A percentile compares a stretch with the other conserved stretches of the same genome.
Conservation (phyloP, 1,140 invertebrate genomes). For the Drosophila subpulchrella region DNA sequence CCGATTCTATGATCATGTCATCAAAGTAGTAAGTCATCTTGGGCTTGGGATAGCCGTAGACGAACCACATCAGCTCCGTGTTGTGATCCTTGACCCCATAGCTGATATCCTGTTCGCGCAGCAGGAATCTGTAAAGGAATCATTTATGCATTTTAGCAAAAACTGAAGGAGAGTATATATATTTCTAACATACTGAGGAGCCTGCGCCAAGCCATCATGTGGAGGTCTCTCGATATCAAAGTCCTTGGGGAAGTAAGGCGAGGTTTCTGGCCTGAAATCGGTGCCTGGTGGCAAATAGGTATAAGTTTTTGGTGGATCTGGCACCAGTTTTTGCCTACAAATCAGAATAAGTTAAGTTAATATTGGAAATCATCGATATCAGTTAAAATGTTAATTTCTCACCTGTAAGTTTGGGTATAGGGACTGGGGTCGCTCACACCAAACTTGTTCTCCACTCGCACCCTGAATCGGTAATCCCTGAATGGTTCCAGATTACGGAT, state of each 20-base stretch:
- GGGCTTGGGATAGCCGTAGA: constrained; percentile 96
- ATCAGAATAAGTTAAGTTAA: background rate
- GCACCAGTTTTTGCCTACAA: constrained; percentile 89
- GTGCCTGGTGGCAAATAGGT: constrained; percentile 92
- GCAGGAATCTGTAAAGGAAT: constrained; percentile 87
- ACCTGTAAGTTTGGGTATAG: constrained; percentile 91
- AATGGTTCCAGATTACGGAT: constrained; percentile 93
- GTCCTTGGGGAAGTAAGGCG: constrained; percentile 95
- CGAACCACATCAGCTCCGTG: constrained; percentile 94
- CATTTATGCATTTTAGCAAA: background rate
- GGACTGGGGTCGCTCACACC: constrained; percentile 98
- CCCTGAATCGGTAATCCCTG: constrained; percentile 95
- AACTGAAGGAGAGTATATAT: too few species aligned
- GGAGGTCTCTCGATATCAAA: constrained; percentile 95
- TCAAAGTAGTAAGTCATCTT: constrained; percentile 95
- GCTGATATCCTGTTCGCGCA: constrained; percentile 93
- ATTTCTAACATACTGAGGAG: constrained; percentile 85
- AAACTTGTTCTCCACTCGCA: constrained; percentile 97
- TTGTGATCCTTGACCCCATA: constrained; percentile 96
- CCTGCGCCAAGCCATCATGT: constrained; percentile 92
- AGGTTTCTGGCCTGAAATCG: constrained; percentile 93
- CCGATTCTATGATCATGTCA: constrained; percentile 91
- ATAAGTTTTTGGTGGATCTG: constrained; percentile 91
- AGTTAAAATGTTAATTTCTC: background rate
- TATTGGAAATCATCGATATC: background rate